Conservation (phyloP, 2,888 invertebrate genomes). For the Patella ulyssiponensis region DNA sequence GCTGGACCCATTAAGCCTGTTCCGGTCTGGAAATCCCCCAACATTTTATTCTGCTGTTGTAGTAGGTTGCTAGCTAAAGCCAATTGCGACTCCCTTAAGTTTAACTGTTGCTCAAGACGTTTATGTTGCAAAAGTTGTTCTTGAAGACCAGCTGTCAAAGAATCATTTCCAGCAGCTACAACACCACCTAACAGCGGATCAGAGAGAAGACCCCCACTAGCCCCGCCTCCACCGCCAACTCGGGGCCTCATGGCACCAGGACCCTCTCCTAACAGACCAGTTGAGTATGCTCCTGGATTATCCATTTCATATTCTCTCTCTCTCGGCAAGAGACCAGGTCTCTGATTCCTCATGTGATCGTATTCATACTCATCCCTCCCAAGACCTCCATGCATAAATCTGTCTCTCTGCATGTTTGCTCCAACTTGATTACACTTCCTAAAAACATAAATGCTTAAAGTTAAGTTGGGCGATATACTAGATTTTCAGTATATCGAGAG, state of each 20-base stretch:
- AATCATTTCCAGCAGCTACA: neutral
- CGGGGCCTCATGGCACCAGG: constrained; percentile 19
- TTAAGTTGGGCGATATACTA: too few relatives aligned
- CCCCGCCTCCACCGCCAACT: constrained; percentile 14
- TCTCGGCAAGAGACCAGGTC: too few relatives aligned
- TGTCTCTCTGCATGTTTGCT: neutral
- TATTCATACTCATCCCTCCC: neutral
- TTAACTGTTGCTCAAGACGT: constrained; percentile 31
- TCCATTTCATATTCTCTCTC: too few relatives aligned
- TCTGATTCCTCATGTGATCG: neutral
- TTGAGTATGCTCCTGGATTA: too few relatives aligned
- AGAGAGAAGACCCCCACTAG: neutral
- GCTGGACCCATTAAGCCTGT: constrained; percentile 7
- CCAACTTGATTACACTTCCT: too few relatives aligned
- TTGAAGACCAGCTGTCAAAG: constrained; percentile 16
- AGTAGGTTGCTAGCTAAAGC: constrained; percentile 39
- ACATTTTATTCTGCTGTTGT: constrained; percentile 35
- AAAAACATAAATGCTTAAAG: too few relatives aligned
- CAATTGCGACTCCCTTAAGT: constrained; percentile 35
- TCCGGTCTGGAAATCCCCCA: constrained; percentile 1
- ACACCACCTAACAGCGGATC: constrained; percentile 4
- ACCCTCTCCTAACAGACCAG: constrained; percentile 23
- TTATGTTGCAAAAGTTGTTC: constrained; percentile 33
- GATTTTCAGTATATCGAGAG: too few relatives aligned
- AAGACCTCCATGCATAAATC: neutral